Conservation (phyloP, 2,888 invertebrate genomes). For the Sussaba pulchella region DNA sequence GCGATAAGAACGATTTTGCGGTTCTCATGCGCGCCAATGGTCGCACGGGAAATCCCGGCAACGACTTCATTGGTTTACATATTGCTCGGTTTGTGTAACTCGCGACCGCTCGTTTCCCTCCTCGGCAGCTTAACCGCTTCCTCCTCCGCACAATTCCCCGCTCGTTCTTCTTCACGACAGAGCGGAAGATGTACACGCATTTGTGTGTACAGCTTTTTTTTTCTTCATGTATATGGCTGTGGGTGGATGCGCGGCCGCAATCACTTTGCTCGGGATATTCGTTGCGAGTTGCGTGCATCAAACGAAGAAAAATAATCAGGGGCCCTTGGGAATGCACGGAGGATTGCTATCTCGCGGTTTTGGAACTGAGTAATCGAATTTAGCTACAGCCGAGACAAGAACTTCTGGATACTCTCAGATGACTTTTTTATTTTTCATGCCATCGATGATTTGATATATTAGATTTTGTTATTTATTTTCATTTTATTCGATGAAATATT, state of each 20-base stretch:
- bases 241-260: too few relatives aligned
- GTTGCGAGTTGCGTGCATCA: constrained; percentile 32
- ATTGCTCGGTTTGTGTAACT: constrained; percentile 6
- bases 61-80: constrained; percentile 7
- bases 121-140: not conserved
- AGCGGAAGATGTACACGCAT: not conserved
- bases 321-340: constrained; percentile 23
- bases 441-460: too few relatives aligned
- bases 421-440: not conserved
- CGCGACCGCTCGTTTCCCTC: not conserved
- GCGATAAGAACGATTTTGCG: constrained; percentile 57
- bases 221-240: too few relatives aligned
- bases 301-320: constrained; percentile 52
- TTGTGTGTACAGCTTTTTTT: not conserved
- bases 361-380: not conserved
- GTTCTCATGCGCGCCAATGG: constrained; percentile 42
- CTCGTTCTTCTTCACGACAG: not conserved
- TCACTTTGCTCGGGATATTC: constrained; percentile 20
- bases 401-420: not conserved
- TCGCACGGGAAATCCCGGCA: constrained; percentile 18
- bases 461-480: not conserved
- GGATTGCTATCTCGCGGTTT: not conserved
- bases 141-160: too few relatives aligned
- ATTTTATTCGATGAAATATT: not conserved
- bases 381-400: not conserved